Percentiles rank a stretch among this genome's conserved stretches.
phyloP scores from a whole-genome alignment of 1,140 invertebrate species.

The Atta texana region DNA sequence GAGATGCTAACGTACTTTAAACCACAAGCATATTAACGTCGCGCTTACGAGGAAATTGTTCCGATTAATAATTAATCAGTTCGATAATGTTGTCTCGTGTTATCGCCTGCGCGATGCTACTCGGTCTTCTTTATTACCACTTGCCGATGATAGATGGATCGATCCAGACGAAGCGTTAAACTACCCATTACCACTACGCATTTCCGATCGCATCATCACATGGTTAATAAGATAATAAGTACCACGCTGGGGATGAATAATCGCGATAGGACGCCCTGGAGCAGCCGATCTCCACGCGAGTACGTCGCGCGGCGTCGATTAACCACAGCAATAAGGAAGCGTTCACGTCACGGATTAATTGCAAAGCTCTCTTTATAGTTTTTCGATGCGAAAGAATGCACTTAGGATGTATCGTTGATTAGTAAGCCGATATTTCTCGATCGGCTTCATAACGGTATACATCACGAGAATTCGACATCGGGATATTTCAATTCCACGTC shows the following conservation, averaged over 20 bases:
- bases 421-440: slow-evolving; percentile 20
- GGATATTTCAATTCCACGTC: neutral
- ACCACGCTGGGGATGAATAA: slow-evolving; percentile 51
- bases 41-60: slow-evolving; percentile 27
- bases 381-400: slow-evolving; percentile 48
- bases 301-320: slow-evolving; percentile 31
- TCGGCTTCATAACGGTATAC: slow-evolving; percentile 45
- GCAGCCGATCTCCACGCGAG: slow-evolving; percentile 5
- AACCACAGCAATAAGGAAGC: slow-evolving; percentile 54
- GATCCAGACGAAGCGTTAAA: slow-evolving; percentile 46
- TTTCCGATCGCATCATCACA: slow-evolving; percentile 51
- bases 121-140: slow-evolving; percentile 43
- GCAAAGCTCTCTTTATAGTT: slow-evolving; percentile 19
- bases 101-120: slow-evolving; percentile 44
- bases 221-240: slow-evolving; percentile 63
- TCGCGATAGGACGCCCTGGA: slow-evolving; percentile 42
- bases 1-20: neutral
- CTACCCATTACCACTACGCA: slow-evolving; percentile 48
- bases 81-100: slow-evolving; percentile 58
- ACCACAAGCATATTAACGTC: slow-evolving; percentile 17
- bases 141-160: slow-evolving; percentile 56
- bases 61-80: slow-evolving; percentile 57
- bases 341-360: slow-evolving; percentile 38
- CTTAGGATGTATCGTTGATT: slow-evolving; percentile 46
- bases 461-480: neutral